Evolutionary conservation across 2,797 vertebrate genomes (phyloP), one percentile per base, ranked within the genome.

Genomic region (Bryconaethiops microstoma): DNA sequence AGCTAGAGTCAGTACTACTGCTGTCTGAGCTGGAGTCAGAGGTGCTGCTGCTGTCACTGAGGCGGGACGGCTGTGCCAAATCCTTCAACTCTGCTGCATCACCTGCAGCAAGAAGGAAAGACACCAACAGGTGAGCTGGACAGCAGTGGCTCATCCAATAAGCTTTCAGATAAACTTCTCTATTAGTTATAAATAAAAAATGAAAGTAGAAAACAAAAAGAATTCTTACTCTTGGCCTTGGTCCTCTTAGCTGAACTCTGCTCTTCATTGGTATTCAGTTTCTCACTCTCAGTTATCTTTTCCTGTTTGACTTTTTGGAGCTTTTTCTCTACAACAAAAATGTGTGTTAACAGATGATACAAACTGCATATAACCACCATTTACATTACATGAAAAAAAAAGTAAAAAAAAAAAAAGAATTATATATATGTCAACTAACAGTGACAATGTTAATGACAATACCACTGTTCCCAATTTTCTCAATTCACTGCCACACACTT

Each of bases 1-100:
- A 88, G 70, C 91, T 93, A 50, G 92, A 94, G 54, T 83, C 83
- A 82, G 92, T 92, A 78, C 87, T 88, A 85, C 92, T 91, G 72
- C 84, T 88, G 88, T 85, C 88, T 78, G 87, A 90, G 84, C 87
- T 87, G 75, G 77, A 88, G 0, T 93, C 90, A 70, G 78, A 89
- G 1, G 86, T 92, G 82, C 92, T 93, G 84, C 92, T 93, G 84
- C 92, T 94, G 10, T 91, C 94, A 4, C 94, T 96, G 80, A 96
- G 85, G 50, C 83, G 87, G 40, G 92, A 90, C 8, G 82, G 87
- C 35, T 48, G 85, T 25, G 69, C 86, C 45, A 82, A 12, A 5
- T 80, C 85, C 79, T 83, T 78, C 48, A 84, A 52, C 0, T 79
- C 65, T 1, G 86, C 69, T 1, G 85, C 70, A 2, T 92, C 88